phyloP scores from a whole-genome alignment of 2,797 vertebrate species.

The Hirundo rustica region DNA sequence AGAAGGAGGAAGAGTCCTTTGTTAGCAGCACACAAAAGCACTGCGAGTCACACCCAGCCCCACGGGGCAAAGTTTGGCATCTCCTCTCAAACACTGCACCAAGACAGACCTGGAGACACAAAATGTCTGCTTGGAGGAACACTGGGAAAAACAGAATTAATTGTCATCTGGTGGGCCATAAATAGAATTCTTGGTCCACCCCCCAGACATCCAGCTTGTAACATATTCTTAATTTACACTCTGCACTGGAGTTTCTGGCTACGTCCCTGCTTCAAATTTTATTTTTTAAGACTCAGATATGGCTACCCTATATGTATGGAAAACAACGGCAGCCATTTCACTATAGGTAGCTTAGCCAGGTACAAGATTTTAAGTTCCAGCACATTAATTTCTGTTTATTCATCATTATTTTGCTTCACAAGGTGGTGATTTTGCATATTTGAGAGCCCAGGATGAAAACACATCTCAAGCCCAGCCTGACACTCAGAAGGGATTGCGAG shows the following conservation, averaged over 20 bases:
- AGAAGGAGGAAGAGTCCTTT: background rate
- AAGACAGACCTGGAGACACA: background rate
- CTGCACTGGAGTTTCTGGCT: background rate
- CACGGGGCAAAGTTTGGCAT: background rate
- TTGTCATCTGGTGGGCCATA: background rate
- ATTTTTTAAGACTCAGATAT: background rate
- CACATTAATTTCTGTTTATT: background rate
- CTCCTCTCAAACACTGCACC: background rate
- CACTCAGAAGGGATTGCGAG: background rate
- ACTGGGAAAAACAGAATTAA: background rate
- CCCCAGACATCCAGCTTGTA: background rate
- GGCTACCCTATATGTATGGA: background rate
- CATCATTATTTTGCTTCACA: background rate
- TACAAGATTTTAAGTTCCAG: background rate
- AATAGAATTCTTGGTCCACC: background rate
- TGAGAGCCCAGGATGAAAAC: background rate
- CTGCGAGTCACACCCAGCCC: background rate
- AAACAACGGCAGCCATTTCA: background rate
- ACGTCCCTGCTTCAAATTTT: background rate
- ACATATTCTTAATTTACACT: background rate
- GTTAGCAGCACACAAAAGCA: background rate
- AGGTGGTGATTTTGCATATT: background rate
- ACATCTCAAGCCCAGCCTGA: background rate
- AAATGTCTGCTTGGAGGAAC: background rate
- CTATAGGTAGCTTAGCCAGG: background rate